A percentile compares a stretch with the other conserved stretches of the same genome.
Conservation (phyloP, 2,888 invertebrate genomes). For the Sialis fuliginosa region DNA sequence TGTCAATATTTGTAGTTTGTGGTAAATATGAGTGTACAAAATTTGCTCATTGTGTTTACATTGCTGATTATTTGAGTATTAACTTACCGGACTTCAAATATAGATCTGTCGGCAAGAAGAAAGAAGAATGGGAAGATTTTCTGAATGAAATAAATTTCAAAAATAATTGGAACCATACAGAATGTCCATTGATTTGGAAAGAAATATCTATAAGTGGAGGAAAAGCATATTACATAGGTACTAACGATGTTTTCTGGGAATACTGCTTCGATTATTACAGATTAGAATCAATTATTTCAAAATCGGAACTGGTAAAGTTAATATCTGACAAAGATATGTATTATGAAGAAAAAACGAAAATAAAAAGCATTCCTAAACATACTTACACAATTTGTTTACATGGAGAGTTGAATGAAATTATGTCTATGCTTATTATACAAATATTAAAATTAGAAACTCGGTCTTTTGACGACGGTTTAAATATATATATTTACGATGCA, state of each 20-base stretch:
- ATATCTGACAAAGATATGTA: slow-evolving; percentile 4
- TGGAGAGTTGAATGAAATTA: too few species aligned
- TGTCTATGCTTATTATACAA: too few species aligned
- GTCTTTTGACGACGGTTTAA: too few species aligned
- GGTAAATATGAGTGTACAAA: slow-evolving; percentile 32
- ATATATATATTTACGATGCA: too few species aligned
- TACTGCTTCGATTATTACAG: slow-evolving; percentile 41
- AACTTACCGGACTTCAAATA: slow-evolving; percentile 36
- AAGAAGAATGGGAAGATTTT: slow-evolving; percentile 34
- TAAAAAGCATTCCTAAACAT: too few species aligned
- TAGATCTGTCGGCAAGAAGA: slow-evolving; percentile 27
- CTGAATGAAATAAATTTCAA: slow-evolving; percentile 29
- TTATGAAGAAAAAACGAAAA: too few species aligned
- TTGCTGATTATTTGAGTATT: slow-evolving; percentile 33
- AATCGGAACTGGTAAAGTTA: slow-evolving; percentile 16
- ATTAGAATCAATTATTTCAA: slow-evolving; percentile 19
- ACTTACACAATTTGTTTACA: too few species aligned
- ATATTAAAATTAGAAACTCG: too few species aligned
- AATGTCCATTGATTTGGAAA: slow-evolving; percentile 42
- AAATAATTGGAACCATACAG: slow-evolving; percentile 34
- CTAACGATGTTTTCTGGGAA: slow-evolving; percentile 38
- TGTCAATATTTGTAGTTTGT: slow-evolving; percentile 33
- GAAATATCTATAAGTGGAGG: slow-evolving; percentile 35
- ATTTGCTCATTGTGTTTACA: slow-evolving; percentile 32
- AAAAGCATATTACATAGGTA: slow-evolving; percentile 37